Base-by-base conservation (phyloP, 1,140 invertebrate genomes). In the Gonatopus flavifemur region DNA sequence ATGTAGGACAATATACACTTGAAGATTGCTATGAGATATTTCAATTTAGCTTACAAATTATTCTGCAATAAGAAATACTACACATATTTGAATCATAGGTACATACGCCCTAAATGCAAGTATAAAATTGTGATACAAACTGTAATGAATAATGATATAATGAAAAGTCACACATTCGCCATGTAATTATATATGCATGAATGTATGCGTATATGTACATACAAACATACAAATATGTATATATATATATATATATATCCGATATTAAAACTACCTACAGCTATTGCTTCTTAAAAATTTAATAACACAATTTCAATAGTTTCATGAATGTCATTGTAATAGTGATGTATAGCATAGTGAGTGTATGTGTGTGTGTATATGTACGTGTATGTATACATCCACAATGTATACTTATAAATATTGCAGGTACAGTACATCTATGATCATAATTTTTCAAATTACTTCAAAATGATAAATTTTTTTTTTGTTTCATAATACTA, bases 241-340 rank as follows among this genome's bases (percentile, higher is more conserved):
- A n/a, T n/a, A n/a, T n/a, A n/a, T n/a, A n/a, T n/a, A n/a, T n/a
- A n/a, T n/a, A n/a, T 52, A 56, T 48, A 60, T 31, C 58, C 30
- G 30, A 62, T 60, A 60, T 50, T 48, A 50, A 44, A 57, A 43
- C 39, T 62, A 60, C 41, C 36, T 55, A 60, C 53, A 57, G 22
- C 42, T 57, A 60, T 61, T 61, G 57, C 58, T 61, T 60, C 46
- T 59, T 59, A 59, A 36, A 55, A 55, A 59, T 59, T 41, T 49
- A 19, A 55, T 30, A 36, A 55, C 42, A 25, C 49, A n/a, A n/a
- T 36, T 22, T 50, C 44, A 55, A 51, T 40, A 55, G 39, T 21
- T 44, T 55, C 42, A 21, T 51, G 36, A 38, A 55, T 24, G 19
- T 59, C 47, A 33, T 50, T 60, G 52, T 22, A 55, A n/a, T n/a